phyloP scores from a whole-genome alignment of 2,797 vertebrate species.

The Oreortyx pictus region DNA sequence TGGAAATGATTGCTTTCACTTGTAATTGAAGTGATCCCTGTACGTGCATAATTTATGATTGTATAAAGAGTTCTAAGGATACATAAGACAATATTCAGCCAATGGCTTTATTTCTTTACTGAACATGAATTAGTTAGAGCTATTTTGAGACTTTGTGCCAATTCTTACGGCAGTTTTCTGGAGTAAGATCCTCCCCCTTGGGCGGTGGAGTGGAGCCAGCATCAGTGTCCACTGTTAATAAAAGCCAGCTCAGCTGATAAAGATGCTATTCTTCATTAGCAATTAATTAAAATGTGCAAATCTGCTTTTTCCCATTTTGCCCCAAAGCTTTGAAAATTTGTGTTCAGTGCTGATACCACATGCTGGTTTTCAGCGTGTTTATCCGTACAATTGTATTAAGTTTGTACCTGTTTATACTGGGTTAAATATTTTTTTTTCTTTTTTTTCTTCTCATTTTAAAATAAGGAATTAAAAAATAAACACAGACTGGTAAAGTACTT shows the following conservation, averaged over 20 bases:
- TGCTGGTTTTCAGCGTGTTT: background rate
- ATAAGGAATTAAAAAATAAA: background rate
- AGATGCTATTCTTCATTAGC: background rate
- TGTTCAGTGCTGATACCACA: background rate
- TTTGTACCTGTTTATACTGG: background rate
- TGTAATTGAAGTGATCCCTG: background rate
- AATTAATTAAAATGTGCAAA: background rate
- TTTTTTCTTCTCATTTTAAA: background rate
- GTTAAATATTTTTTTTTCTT: background rate
- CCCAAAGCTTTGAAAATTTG: background rate
- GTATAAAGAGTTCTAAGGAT: background rate
- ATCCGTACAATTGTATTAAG: background rate
- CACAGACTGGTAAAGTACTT: background rate
- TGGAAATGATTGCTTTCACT: background rate
- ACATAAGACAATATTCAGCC: background rate
- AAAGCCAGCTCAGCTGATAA: background rate
- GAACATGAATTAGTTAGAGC: background rate
- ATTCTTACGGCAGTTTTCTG: background rate
- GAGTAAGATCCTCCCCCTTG: accelerated
- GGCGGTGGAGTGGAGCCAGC: accelerated
- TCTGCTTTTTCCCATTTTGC: background rate
- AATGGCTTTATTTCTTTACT: background rate
- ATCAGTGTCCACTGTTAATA: accelerated
- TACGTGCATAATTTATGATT: background rate
- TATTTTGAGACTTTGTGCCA: background rate